Evolutionary conservation across 1,140 invertebrate genomes (phyloP).

Genomic region (Maconellicoccus hirsutus): DNA sequence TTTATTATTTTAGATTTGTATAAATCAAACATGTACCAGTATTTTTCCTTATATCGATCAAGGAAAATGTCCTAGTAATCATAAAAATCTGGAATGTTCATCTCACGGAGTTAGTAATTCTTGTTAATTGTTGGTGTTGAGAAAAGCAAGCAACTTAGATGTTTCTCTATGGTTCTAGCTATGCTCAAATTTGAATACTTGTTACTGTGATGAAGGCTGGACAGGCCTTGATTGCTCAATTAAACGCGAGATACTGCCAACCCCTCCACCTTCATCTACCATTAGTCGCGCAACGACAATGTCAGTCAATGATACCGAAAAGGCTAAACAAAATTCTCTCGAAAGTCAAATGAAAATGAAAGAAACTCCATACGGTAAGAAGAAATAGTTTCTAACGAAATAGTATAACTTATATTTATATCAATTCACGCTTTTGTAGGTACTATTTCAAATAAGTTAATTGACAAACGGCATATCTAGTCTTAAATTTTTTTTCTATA

Average conservation of each 20-base stretch:
- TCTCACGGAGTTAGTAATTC: conserved; percentile 69
- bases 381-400: conserved; percentile 32
- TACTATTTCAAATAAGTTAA: too few relatives aligned
- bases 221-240: conserved; percentile 78
- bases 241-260: conserved; percentile 49
- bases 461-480: too few relatives aligned
- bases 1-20: conserved; percentile 60
- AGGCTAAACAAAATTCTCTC: conserved; percentile 33
- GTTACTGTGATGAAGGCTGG: conserved; percentile 83
- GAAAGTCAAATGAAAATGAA: conserved; percentile 41
- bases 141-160: background rate
- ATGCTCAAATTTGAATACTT: conserved; percentile 86
- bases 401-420: too few relatives aligned
- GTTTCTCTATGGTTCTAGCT: conserved; percentile 45
- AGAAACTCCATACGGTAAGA: conserved; percentile 28
- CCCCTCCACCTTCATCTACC: conserved; percentile 35
- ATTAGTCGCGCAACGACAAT: conserved; percentile 37
- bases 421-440: too few relatives aligned
- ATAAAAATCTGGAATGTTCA: conserved; percentile 79
- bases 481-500: too few relatives aligned
- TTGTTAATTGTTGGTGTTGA: background rate
- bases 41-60: conserved; percentile 69
- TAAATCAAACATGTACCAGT: conserved; percentile 82
- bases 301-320: conserved; percentile 35
- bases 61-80: conserved; percentile 77